phyloP scores from a whole-genome alignment of 2,888 invertebrate species.

The Melitaea athalia region DNA sequence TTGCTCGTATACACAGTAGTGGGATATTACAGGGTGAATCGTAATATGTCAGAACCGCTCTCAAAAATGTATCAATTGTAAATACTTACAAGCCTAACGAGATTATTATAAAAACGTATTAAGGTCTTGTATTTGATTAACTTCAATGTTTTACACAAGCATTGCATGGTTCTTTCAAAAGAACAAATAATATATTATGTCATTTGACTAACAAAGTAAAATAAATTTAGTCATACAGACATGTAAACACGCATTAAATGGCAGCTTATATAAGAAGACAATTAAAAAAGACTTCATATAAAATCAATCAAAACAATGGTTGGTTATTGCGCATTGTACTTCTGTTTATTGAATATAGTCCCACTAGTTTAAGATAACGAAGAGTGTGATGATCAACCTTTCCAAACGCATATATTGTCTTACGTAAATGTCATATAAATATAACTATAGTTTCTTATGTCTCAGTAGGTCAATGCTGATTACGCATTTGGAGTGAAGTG shows the following conservation, averaged over 20 bases:
- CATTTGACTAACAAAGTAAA: conserved; percentile 12
- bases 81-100: neutral
- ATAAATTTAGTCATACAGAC: conserved; percentile 15
- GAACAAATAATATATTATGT: neutral
- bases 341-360: conserved; percentile 6
- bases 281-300: neutral
- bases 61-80: conserved; percentile 5
- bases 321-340: conserved; percentile 18
- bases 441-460: conserved; percentile 29
- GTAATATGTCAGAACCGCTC: conserved; percentile 20
- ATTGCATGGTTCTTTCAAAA: too few species aligned
- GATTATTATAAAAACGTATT: neutral
- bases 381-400: conserved; percentile 11
- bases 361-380: conserved; percentile 7
- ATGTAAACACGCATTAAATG: conserved; percentile 21
- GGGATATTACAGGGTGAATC: too few species aligned
- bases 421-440: conserved; percentile 28
- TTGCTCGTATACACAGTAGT: too few species aligned
- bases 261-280: conserved; percentile 33
- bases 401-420: conserved; percentile 17
- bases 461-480: conserved; percentile 57
- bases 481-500: conserved; percentile 45
- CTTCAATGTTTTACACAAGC: neutral
- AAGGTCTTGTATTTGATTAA: neutral
- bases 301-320: conserved; percentile 22